Evolutionary conservation across 2,888 invertebrate species (phyloP).

Genomic region (Neoitamus cyanurus): DNA sequence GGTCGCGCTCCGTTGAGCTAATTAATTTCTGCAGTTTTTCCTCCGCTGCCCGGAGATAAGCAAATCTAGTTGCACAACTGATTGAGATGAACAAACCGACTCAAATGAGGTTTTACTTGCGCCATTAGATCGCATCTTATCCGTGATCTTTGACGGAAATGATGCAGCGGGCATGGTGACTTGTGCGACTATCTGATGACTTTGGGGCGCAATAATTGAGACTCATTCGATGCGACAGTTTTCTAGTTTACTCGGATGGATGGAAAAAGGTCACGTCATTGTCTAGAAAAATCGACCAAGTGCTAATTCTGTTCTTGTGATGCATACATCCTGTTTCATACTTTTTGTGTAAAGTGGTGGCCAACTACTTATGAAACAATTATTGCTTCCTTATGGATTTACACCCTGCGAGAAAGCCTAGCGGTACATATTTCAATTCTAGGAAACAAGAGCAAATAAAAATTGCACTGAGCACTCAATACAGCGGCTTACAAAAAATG

Average conservation of each 20-base stretch:
- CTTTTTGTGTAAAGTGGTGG: no score
- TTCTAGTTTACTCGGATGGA: background rate
- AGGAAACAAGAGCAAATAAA: no score
- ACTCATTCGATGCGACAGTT: background rate
- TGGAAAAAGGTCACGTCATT: background rate
- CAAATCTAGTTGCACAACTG: background rate
- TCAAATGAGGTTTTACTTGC: background rate
- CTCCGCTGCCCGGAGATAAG: background rate
- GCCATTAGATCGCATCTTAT: slow-evolving; percentile 1
- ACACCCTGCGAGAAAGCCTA: no score
- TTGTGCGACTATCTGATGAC: background rate
- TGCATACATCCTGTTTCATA: no score
- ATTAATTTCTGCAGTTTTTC: background rate
- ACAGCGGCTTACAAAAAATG: no score
- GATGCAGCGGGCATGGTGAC: background rate
- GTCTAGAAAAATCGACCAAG: background rate
- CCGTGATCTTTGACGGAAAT: background rate
- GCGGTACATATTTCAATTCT: no score
- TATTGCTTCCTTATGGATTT: no score
- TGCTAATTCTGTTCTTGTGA: no score
- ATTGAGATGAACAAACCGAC: background rate
- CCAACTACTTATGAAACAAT: no score
- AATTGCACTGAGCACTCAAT: no score
- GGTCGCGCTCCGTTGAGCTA: background rate
- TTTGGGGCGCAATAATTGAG: background rate